Conservation (phyloP, 1,140 invertebrate genomes). For the Myzus persicae region DNA sequence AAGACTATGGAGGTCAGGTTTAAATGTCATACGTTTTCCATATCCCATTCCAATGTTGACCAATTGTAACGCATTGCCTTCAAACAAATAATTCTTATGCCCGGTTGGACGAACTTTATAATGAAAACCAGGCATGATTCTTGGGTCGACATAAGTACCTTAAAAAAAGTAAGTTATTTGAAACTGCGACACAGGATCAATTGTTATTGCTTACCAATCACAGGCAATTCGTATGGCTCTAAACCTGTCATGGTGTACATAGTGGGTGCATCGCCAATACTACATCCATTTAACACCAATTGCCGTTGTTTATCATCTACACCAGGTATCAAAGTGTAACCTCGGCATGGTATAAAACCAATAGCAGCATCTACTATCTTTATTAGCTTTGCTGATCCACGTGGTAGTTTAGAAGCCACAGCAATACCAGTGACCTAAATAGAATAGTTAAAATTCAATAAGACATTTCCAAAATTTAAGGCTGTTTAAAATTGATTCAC, state of each 20-base stretch:
- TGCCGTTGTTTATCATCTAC: constrained; percentile 70
- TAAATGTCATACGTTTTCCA: constrained; percentile 78
- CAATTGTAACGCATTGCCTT: constrained; percentile 71
- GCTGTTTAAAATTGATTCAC: background rate
- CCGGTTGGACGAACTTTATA: constrained; percentile 75
- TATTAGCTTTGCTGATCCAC: constrained; percentile 66
- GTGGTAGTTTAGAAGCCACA: constrained; percentile 60
- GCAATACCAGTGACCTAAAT: constrained; percentile 58
- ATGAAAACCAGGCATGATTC: constrained; percentile 76
- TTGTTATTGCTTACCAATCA: constrained; percentile 70
- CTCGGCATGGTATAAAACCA: constrained; percentile 68
- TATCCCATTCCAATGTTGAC: constrained; percentile 78
- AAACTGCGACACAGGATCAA: background rate
- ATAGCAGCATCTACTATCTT: constrained; percentile 71
- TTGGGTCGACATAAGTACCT: constrained; percentile 79
- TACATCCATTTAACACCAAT: constrained; percentile 69
- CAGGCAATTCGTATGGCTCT: constrained; percentile 75
- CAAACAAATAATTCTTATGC: constrained; percentile 70
- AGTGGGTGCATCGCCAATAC: constrained; percentile 73
- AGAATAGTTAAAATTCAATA: constrained; percentile 9
- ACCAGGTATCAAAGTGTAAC: constrained; percentile 71
- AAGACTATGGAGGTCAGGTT: constrained; percentile 69
- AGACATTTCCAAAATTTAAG: background rate
- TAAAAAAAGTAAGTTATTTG: constrained; percentile 36
- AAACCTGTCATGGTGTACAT: constrained; percentile 75